Evolutionary conservation across 2,797 vertebrate species (phyloP).

Genomic region (Sebastes kiyomatsui): DNA sequence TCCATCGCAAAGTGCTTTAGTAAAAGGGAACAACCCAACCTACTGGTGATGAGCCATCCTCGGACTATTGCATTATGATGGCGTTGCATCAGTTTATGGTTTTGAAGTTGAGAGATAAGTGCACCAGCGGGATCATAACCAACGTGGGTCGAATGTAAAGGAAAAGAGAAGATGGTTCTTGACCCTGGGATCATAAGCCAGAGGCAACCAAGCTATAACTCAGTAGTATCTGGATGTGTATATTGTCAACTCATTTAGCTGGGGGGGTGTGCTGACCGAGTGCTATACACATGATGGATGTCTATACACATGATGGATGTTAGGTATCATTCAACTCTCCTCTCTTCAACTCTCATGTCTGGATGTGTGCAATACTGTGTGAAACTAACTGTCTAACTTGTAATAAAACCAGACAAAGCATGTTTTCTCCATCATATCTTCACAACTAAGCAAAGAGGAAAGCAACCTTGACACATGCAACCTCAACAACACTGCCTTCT

Average conservation of each 20-base stretch:
- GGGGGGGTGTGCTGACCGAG: background rate
- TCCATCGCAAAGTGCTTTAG: background rate
- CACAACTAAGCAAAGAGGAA: background rate
- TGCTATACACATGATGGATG: background rate
- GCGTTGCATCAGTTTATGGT: background rate
- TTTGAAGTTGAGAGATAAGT: background rate
- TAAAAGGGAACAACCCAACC: background rate
- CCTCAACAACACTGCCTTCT: background rate
- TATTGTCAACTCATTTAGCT: background rate
- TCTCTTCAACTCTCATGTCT: background rate
- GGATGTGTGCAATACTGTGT: background rate
- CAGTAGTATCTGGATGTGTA: background rate
- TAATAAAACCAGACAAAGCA: background rate
- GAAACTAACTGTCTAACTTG: background rate
- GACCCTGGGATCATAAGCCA: background rate
- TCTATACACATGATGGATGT: background rate
- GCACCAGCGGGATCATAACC: background rate
- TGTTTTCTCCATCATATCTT: background rate
- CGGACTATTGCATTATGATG: background rate
- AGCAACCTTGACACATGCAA: background rate
- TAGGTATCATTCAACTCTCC: background rate
- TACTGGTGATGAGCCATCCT: background rate
- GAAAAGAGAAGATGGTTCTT: background rate
- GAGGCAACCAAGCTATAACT: background rate
- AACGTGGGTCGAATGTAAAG: background rate